phyloP scores from a whole-genome alignment of 1,140 invertebrate species.

The Lutraria rhynchaena region DNA sequence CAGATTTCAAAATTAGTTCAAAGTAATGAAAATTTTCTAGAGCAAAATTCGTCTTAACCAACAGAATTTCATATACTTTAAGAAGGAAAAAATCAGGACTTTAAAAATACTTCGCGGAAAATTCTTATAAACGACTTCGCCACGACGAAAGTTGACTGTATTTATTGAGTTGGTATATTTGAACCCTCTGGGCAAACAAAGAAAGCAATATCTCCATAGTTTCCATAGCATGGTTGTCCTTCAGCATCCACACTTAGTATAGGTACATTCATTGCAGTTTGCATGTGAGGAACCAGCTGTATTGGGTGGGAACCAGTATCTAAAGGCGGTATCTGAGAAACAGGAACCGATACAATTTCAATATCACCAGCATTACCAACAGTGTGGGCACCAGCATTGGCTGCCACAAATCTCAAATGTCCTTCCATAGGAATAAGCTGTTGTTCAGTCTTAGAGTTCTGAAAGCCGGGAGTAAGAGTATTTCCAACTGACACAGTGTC shows the following conservation, averaged over 20 bases:
- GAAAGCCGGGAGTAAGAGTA: background rate
- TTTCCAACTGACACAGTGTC: too few species aligned
- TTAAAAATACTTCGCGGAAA: too few species aligned
- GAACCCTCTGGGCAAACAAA: constrained; percentile 14
- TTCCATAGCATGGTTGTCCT: constrained; percentile 34
- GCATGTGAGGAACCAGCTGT: constrained; percentile 18
- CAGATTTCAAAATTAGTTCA: too few species aligned
- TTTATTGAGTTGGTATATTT: constrained; percentile 1
- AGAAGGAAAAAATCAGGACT: too few species aligned
- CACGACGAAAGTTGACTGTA: too few species aligned
- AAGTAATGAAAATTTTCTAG: too few species aligned
- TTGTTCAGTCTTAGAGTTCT: background rate
- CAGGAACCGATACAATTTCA: constrained; percentile 12
- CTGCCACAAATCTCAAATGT: background rate
- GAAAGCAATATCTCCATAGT: constrained; percentile 32
- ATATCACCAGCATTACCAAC: constrained; percentile 16
- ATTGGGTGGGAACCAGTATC: constrained; percentile 6
- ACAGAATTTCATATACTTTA: too few species aligned
- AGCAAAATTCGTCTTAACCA: too few species aligned
- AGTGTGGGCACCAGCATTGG: background rate
- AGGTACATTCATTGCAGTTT: constrained; percentile 7
- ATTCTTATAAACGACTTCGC: too few species aligned
- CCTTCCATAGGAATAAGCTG: background rate
- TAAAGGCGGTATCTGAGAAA: background rate
- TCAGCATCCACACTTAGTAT: background rate